Base-by-base conservation (phyloP, 1,140 invertebrate species). In the Plectus sambesii region DNA sequence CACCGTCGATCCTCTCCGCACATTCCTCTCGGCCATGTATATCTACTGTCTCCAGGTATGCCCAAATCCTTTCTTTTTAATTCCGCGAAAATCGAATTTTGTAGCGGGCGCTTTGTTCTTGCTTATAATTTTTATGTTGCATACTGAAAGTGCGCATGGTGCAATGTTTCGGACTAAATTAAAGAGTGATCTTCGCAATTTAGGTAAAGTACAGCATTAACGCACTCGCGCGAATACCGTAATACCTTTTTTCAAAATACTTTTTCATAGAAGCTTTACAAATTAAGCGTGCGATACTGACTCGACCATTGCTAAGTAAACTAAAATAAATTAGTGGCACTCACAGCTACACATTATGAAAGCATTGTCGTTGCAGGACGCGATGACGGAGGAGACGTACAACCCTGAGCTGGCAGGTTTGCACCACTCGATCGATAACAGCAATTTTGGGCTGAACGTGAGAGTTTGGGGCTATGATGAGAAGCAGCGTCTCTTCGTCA, bases 371-470 rank as follows among this genome's bases (percentile, higher is more conserved):
- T 79, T 93, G 43, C 67, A 69, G 35, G 90, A 96, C 74, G 76
- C 81, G 12, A 71, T 96, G 4, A 90, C 84, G 62, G 88, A 96
- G 72, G 89, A 87, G 72, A 77, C 83, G 1, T 98, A 97, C 72
- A 79, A 81, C 49, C 89, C 90, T 0, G 82, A 85, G 53, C 72
- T 94, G 42, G 87, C 89, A 48, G 87, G 86, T 3, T 73, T 96
- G 1, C 77, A 78, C 55, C 89, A 87, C 74, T 76, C 75, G 58
- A 69, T 94, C n/a, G 74, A 68, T 15, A 82, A 80, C 59, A 83
- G 80, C 22, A 82, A 82, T 65, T 81, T 84, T 68, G 87, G 88
- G 23, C 75, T 90, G 39, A 69, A 88, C 84, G 73, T 93, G 41
- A 76, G 74, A 22, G 77, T 94, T 56, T 77, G 79, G 47, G 92